Evolutionary conservation across 2,797 vertebrate genomes (phyloP), one percentile per base, ranked within the genome.

Genomic region (Sylvilagus floridanus): DNA sequence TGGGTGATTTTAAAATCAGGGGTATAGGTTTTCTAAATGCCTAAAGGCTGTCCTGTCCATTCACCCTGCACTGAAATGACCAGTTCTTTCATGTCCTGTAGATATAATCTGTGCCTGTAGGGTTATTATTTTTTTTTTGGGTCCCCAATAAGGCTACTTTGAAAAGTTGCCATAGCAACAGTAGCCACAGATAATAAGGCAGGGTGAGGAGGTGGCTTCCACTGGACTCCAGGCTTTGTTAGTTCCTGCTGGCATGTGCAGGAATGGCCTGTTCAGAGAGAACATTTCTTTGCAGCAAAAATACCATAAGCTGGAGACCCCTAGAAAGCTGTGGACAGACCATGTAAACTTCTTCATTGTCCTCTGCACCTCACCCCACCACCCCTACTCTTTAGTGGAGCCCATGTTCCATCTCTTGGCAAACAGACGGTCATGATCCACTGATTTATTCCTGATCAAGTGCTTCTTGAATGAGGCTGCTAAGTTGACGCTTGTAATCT

Each of bases 111-210:
- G n/a, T 81, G 85, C 85, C 88, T 88, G 71, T 79, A 83, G 92
- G 71, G 62, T 82, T 73, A 63, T 47, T n/a, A 52, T 69, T 84
- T n/a, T n/a, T 60, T 73, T 71, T 85, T 66, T 76, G 30, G 75
- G 75, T 94, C n/a, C 65, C 85, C 72, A 77, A 19, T 85, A 94
- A 95, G 72, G 47, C 63, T 86, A 79, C 60, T 91, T 86, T 94
- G 96, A 96, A 94, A 95, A 84, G 96, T 97, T 97, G 95, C 93
- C 96, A 96, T 97, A 77, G 96, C 93, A 97, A 97, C 95, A 35
- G 57, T 95, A 83, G 75, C 68, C 7, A 21, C 24, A 65, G 94
- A 90, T 91, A 88, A 93, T 76, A 73, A 60, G 90, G 35, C 57
- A 83, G 88, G 72, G 88, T 71, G 65, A 96, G 69, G 35, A 90